Percentiles rank a stretch among this genome's conserved stretches.
Conservation (phyloP, 30 jellyfish, hydroid and myxozoan species). For the Aurelia coerulea region DNA sequence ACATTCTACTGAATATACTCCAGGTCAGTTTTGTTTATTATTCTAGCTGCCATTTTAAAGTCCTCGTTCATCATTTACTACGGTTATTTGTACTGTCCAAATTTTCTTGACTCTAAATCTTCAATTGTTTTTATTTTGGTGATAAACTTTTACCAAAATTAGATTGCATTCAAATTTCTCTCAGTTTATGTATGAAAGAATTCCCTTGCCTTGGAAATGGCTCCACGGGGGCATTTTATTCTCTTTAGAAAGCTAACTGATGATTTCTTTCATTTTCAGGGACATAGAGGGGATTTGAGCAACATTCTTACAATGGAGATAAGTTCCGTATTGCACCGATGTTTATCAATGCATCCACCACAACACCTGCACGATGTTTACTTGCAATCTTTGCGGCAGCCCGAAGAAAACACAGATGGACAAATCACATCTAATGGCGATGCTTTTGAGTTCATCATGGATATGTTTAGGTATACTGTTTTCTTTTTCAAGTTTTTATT, state of each 20-base stretch:
- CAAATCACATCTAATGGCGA: not conserved
- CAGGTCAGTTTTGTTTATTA: too few species aligned
- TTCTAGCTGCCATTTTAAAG: too few species aligned
- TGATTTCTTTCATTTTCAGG: not conserved
- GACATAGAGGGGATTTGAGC: constrained; percentile 1
- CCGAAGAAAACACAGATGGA: constrained; percentile 18
- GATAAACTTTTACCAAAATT: too few species aligned
- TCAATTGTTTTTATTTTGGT: too few species aligned
- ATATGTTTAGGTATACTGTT: constrained; percentile 36
- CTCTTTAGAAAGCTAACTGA: not conserved
- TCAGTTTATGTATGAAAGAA: too few species aligned
- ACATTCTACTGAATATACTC: constrained; percentile 26
- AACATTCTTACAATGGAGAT: not conserved
- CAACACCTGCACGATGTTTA: constrained; percentile 30
- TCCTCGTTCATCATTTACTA: too few species aligned
- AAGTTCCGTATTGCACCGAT: constrained; percentile 41
- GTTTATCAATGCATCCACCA: constrained; percentile 63
- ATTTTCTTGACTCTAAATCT: too few species aligned
- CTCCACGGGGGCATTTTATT: not conserved
- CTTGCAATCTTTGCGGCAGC: constrained; percentile 32
- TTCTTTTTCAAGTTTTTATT: too few species aligned
- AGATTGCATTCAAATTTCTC: too few species aligned
- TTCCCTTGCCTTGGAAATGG: too few species aligned
- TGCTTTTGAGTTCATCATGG: constrained; percentile 39
- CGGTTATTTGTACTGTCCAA: too few species aligned